Base-by-base conservation (phyloP, 2,888 invertebrate species). In the Cecidostiba fungosa region DNA sequence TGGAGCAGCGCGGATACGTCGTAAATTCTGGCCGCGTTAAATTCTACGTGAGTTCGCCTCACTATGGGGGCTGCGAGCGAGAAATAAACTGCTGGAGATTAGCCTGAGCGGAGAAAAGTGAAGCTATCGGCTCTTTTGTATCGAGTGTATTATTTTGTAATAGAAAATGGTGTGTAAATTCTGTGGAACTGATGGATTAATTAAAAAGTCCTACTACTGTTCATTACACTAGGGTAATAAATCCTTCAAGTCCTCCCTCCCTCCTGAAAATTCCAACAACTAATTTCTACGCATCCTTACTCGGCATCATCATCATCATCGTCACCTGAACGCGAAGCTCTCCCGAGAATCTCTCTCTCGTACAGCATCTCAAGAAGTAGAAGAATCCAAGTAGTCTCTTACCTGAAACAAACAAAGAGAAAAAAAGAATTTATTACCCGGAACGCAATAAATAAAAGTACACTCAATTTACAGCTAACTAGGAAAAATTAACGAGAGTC, bases 331-430 rank as follows among this genome's bases (percentile, higher is more conserved):
- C 32, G 19, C 54, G 23, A n/a, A 76, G 29, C 76, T 23, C 73
- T 23, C 66, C 66, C 23, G 39, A 72, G 79, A 77, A 85, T 19
- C 29, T 47, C 39, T 78, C 77, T 59, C 36, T 19, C 6, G 4
- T n/a, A 54, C 19, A 19, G 16, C 54, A 32, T 76, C 54, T 54
- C 76, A 3, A 14, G 19, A 19, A 47, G 36, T 74, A 23, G 47
- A 74, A 82, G 73, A 70, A 66, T 59, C 54, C 54, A 59, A 6
- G n/a, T 4, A 74, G 50, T 36, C 1, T 77, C 85, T 87, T 87
- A 87, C 87, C 87, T 87, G 87, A 72, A 87, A 86, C 83, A 84
- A 86, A 87, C 72, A 86, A 83, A 74, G 19, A 66, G 36, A 82
- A 79, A 76, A 82, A 78, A 82, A 16, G 19, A 78, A 85, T 84